A percentile compares a stretch with the other conserved stretches of the same genome.
phyloP scores from a whole-genome alignment of 2,888 invertebrate genomes.

The Cryptus viduatorius region DNA sequence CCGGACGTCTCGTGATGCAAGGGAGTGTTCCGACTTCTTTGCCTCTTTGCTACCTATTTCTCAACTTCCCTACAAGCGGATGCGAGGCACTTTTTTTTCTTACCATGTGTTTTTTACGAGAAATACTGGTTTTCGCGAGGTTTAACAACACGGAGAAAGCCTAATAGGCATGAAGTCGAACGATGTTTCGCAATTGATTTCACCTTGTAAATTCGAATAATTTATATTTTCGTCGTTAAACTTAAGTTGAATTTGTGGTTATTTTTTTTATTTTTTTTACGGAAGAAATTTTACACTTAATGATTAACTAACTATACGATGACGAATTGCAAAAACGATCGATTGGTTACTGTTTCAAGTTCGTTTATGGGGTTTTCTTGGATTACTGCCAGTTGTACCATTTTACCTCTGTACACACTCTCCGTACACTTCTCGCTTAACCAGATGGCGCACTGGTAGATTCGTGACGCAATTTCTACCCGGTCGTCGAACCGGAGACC shows the following conservation, averaged over 20 bases:
- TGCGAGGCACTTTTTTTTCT: slow-evolving; percentile 39
- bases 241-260: not conserved
- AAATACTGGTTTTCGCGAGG: slow-evolving; percentile 51
- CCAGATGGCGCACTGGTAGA: slow-evolving; percentile 67
- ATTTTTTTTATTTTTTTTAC: too few relatives aligned
- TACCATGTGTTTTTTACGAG: slow-evolving; percentile 27
- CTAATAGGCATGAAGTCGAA: slow-evolving; percentile 25
- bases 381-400: not conserved
- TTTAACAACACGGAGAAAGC: slow-evolving; percentile 35
- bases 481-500: slow-evolving; percentile 79
- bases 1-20: slow-evolving; percentile 21
- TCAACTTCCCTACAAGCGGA: slow-evolving; percentile 26
- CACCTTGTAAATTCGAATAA: not conserved
- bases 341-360: not conserved
- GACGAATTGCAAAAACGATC: too few relatives aligned
- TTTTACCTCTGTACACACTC: slow-evolving; percentile 26
- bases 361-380: slow-evolving; percentile 2
- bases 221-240: not conserved
- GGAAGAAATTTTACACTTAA: too few relatives aligned
- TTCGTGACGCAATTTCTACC: slow-evolving; percentile 74
- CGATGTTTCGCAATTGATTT: slow-evolving; percentile 23
- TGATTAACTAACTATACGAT: too few relatives aligned
- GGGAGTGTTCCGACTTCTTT: slow-evolving; percentile 26
- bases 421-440: slow-evolving; percentile 51
- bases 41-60: slow-evolving; percentile 5